These are phyloP conservation scores for Egretta garzetta DNA, from an alignment of 2,113 vertebrate genomes.

Conservation along the genomic window DNA sequence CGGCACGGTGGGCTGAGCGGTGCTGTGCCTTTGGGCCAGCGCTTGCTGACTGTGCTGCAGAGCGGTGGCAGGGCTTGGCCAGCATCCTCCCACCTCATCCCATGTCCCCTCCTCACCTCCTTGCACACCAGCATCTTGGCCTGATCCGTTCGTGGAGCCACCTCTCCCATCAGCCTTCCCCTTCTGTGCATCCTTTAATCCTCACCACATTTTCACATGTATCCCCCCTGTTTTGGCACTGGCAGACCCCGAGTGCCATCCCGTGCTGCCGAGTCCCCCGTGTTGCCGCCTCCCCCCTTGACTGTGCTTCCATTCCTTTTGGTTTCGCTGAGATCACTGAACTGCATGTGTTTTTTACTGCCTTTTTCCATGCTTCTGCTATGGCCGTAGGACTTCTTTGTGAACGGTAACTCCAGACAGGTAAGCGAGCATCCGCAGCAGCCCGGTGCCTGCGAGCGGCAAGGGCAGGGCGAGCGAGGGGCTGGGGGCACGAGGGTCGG, in stretches of 20 bases:
- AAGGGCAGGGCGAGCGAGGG: background rate
- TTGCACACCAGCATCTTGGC: background rate
- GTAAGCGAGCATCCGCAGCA: constrained; percentile 82
- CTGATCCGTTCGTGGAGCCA: background rate
- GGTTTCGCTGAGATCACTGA: constrained; percentile 84
- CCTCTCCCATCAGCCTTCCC: background rate
- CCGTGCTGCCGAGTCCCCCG: background rate
- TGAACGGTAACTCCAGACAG: constrained; percentile 97
- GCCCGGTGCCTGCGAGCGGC: background rate
- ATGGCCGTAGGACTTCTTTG: constrained; percentile 98
- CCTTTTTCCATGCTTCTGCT: constrained; percentile 95
- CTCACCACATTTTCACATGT: background rate
- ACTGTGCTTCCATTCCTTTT: constrained; percentile 48
- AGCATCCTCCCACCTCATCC: background rate
- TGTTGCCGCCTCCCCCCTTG: background rate
- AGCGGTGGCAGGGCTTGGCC: background rate
- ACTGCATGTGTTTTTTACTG: constrained; percentile 86
- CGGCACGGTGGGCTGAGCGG: fast-evolving
- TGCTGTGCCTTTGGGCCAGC: background rate
- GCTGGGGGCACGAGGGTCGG: background rate
- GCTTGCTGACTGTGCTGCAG: fast-evolving
- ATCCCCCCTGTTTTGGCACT: background rate
- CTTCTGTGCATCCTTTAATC: background rate
- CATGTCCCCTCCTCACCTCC: background rate
- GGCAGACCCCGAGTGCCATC: background rate